A percentile compares a stretch with the other conserved stretches of the same genome.
Conservation (phyloP, 2,113 vertebrate species). For the Isichthys henryi region DNA sequence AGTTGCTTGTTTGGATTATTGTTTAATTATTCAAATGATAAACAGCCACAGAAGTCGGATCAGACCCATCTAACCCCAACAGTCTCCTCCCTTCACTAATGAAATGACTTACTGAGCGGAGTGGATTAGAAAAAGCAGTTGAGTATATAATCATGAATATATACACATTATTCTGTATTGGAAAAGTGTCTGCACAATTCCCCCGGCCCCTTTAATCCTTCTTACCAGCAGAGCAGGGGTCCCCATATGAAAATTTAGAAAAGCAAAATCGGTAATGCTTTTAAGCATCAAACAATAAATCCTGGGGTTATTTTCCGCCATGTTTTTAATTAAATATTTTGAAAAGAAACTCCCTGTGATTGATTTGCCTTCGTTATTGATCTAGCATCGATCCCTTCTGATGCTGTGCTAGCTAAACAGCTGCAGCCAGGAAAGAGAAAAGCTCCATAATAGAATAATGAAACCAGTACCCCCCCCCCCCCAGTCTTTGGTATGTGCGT, state of each 20-base stretch:
- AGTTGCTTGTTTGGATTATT: slow-evolving; percentile 50
- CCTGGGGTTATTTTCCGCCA: slow-evolving; percentile 76
- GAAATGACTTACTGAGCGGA: slow-evolving; percentile 69
- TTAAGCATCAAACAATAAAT: slow-evolving; percentile 79
- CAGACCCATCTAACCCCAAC: slow-evolving; percentile 35
- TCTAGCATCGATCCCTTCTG: slow-evolving; percentile 66
- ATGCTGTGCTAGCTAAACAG: slow-evolving; percentile 66
- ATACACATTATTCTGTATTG: slow-evolving; percentile 84
- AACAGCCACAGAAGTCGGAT: slow-evolving; percentile 48
- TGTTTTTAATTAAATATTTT: slow-evolving; percentile 89
- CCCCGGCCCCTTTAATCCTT: slow-evolving; percentile 75
- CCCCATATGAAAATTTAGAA: slow-evolving; percentile 72
- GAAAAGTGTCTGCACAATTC: slow-evolving; percentile 81
- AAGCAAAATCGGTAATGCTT: slow-evolving; percentile 86
- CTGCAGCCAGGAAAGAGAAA: slow-evolving; percentile 53
- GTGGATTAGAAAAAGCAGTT: slow-evolving; percentile 74
- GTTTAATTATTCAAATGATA: slow-evolving; percentile 56
- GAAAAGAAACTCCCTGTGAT: slow-evolving; percentile 81
- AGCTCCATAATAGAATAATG: slow-evolving; percentile 45
- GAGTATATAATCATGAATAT: slow-evolving; percentile 83
- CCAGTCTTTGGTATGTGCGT: background rate
- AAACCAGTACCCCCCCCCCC: background rate
- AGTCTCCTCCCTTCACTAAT: slow-evolving; percentile 59
- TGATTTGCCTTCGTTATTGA: slow-evolving; percentile 78
- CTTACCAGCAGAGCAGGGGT: slow-evolving; percentile 65